Conservation (phyloP, 1,140 invertebrate genomes). For the Geopemphigus sp. region DNA sequence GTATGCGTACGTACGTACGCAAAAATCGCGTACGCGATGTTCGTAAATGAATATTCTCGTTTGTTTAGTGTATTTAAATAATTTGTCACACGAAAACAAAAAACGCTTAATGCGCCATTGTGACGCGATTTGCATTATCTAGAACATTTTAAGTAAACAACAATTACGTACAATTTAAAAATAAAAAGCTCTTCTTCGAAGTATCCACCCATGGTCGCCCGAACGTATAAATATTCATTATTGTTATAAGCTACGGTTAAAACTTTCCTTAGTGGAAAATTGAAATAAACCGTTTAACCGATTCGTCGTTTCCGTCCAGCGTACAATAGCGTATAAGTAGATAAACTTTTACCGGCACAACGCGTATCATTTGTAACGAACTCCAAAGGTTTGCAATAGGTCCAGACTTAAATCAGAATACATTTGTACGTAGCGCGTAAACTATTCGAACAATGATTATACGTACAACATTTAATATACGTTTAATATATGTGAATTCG, state of each 20-base stretch:
- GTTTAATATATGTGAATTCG: too few species aligned
- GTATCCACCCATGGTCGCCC: background rate
- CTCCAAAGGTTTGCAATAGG: background rate
- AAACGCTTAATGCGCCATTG: background rate
- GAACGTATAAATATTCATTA: constrained; percentile 6
- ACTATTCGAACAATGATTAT: too few species aligned
- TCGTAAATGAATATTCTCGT: background rate
- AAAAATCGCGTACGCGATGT: too few species aligned
- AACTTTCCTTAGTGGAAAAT: background rate
- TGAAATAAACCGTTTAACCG: constrained; percentile 9
- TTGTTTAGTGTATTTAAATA: background rate
- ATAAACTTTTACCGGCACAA: background rate
- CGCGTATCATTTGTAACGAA: background rate
- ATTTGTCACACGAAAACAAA: background rate
- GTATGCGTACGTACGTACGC: too few species aligned
- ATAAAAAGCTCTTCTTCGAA: background rate
- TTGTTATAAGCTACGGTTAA: background rate
- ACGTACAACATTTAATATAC: too few species aligned
- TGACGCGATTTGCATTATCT: constrained; percentile 3
- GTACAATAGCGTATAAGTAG: background rate
- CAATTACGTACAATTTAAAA: background rate
- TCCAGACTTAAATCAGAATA: too few species aligned
- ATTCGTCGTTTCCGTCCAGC: background rate
- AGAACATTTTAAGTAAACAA: constrained; percentile 2
- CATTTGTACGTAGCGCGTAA: too few species aligned